phyloP scores from a whole-genome alignment of 2,797 vertebrate genomes.

The Pseudomugil gertrudae region DNA sequence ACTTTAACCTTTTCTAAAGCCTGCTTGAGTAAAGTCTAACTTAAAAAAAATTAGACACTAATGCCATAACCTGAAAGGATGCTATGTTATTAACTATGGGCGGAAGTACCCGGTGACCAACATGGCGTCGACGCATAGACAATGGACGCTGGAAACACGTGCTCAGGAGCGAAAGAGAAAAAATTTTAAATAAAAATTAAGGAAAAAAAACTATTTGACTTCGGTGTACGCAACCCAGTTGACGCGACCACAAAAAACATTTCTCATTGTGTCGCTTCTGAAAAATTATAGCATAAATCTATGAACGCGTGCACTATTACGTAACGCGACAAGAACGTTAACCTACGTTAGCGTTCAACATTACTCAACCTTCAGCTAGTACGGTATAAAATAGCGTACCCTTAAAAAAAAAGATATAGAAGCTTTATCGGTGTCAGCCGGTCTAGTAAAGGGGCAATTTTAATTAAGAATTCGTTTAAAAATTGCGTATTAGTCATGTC shows the following conservation, averaged over 20 bases:
- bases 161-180: slow-evolving; percentile 37
- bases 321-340: background rate
- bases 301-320: background rate
- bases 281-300: background rate
- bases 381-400: no score
- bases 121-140: slow-evolving; percentile 80
- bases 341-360: background rate
- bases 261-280: background rate
- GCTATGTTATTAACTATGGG: slow-evolving; percentile 36
- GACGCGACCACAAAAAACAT: background rate
- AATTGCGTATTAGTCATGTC: background rate
- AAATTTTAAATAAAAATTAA: background rate
- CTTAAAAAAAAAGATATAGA: no score
- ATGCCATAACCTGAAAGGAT: background rate
- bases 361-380: no score
- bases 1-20: no score
- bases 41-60: no score
- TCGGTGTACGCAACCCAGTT: no score
- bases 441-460: no score
- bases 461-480: no score
- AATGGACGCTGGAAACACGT: slow-evolving; percentile 80
- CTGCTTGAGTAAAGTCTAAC: no score
- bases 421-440: no score
- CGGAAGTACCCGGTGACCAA: slow-evolving; percentile 75
- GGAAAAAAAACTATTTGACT: no score